These are phyloP conservation scores for Aphodius granarius DNA, from an alignment of 2,888 invertebrate genomes.

Conservation along the genomic window DNA sequence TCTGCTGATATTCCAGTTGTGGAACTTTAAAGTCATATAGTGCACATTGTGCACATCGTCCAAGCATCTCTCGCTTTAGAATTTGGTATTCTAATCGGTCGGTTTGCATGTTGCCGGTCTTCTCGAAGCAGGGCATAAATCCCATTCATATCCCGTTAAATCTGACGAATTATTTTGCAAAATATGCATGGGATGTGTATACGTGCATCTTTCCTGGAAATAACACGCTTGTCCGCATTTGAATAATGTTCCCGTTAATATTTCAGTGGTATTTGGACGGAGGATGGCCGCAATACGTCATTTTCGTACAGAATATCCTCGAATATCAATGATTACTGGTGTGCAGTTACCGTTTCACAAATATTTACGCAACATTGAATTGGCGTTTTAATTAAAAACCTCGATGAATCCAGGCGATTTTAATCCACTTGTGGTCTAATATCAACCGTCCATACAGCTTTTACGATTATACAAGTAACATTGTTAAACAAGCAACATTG, in stretches of 20 bases:
- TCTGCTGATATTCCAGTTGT: background rate
- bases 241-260: conserved; percentile 6
- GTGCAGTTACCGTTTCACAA: background rate
- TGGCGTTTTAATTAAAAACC: conserved; percentile 8
- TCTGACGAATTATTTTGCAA: background rate
- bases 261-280: background rate
- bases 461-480: no score
- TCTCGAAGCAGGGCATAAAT: background rate
- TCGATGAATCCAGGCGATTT: background rate
- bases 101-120: background rate
- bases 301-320: background rate
- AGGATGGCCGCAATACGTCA: background rate
- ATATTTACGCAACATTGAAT: background rate
- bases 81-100: background rate
- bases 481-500: no score
- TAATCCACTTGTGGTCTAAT: background rate
- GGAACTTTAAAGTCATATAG: background rate
- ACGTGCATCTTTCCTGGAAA: conserved; percentile 3
- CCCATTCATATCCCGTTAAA: background rate
- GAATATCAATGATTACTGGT: conserved; percentile 2
- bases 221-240: conserved; percentile 13
- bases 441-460: background rate
- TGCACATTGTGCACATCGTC: no score
- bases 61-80: background rate
- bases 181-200: conserved; percentile 9